Percentiles rank a stretch among this genome's conserved stretches.
Evolutionary conservation across 2,888 invertebrate species (phyloP).

Genomic region (Diplolepis rosae): DNA sequence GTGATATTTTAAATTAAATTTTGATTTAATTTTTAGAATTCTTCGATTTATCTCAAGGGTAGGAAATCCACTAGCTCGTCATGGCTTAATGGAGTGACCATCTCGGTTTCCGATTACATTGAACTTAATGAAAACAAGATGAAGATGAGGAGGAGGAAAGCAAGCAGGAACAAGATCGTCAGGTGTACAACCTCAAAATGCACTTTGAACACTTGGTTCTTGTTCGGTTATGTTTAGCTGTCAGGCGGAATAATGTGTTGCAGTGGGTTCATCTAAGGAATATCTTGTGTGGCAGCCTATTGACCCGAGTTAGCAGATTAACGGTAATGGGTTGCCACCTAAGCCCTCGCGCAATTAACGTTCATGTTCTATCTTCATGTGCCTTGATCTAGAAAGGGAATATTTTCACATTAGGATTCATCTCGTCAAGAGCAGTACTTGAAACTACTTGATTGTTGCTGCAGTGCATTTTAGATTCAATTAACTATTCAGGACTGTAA

Average conservation of each 20-base stretch:
- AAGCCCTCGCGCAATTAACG: conserved; percentile 54
- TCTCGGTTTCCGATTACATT: not conserved
- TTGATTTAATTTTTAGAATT: too few relatives aligned
- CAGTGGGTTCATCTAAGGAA: not conserved
- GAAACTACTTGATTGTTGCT: not conserved
- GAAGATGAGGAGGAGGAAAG: not conserved
- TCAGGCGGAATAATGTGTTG: conserved; percentile 10
- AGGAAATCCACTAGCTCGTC: not conserved
- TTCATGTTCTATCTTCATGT: conserved; percentile 34
- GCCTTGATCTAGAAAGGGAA: conserved; percentile 5
- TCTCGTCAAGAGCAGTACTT: not conserved
- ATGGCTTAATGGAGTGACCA: not conserved
- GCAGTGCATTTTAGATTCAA: not conserved
- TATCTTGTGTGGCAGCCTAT: conserved; percentile 34
- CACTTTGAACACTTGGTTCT: conserved; percentile 18
- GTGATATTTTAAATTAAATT: too few relatives aligned
- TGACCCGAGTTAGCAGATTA: conserved; percentile 55
- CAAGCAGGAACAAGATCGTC: not conserved
- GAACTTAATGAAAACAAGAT: not conserved
- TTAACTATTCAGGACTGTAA: not conserved
- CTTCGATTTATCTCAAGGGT: not conserved
- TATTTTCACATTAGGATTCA: not conserved
- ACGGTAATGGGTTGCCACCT: conserved; percentile 54
- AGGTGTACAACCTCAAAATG: conserved; percentile 10
- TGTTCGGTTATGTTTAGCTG: conserved; percentile 22